Evolutionary conservation across 2,888 invertebrate genomes (phyloP).

Genomic region (Dilophus febrilis): DNA sequence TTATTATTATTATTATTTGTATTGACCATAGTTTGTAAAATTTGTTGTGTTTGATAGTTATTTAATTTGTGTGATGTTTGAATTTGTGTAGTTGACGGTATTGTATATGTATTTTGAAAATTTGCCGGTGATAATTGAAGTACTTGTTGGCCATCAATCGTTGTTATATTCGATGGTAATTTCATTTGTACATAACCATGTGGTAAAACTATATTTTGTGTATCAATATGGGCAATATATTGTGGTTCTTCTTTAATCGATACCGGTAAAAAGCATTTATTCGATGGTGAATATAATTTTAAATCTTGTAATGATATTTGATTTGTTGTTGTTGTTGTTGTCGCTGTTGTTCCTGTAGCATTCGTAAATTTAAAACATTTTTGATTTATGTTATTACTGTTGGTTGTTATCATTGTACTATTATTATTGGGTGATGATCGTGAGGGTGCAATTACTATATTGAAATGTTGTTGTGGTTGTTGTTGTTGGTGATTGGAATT

Average conservation of each 20-base stretch:
- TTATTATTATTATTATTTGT: not conserved
- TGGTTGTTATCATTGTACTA: not conserved
- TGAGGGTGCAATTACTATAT: constrained; percentile 8
- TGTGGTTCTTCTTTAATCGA: constrained; percentile 29
- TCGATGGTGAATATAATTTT: constrained; percentile 10
- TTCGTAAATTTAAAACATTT: not conserved
- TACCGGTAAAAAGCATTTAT: constrained; percentile 27
- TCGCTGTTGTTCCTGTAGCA: constrained; percentile 1
- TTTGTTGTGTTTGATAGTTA: not conserved
- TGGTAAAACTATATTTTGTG: constrained; percentile 27
- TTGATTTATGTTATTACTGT: too few species aligned
- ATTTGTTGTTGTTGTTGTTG: constrained; percentile 14
- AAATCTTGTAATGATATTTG: constrained; percentile 19
- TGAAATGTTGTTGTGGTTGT: constrained; percentile 15
- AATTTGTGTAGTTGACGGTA: not conserved
- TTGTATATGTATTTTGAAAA: constrained; percentile 17
- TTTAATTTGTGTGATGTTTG: not conserved
- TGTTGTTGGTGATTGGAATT: constrained; percentile 9
- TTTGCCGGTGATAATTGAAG: constrained; percentile 27
- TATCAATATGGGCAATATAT: constrained; percentile 29
- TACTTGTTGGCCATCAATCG: constrained; percentile 29
- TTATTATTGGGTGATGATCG: not conserved
- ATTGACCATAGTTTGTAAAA: not conserved
- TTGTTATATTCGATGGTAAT: constrained; percentile 28
- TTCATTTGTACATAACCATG: constrained; percentile 31